Evolutionary conservation across 92 coral and sea anemone genomes (phyloP), one percentile per base, ranked within the genome.

Genomic region (Scolanthus callimorphus): DNA sequence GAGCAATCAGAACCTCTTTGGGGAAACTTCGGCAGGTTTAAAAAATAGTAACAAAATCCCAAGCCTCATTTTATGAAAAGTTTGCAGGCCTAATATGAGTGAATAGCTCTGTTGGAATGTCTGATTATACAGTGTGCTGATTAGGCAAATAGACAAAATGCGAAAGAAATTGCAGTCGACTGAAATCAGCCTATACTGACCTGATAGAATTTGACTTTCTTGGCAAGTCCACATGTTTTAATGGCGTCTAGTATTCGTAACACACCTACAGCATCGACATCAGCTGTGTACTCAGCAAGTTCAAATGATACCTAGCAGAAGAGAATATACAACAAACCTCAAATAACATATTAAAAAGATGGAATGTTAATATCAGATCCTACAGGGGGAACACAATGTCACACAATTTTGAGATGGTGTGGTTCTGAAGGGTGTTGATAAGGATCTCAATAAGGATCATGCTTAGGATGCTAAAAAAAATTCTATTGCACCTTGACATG

Each of bases 211-310:
- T 68, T 82, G 52, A 89, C 90, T 9, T 58, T 59, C 20, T 89
- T 70, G 26, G 67, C 90, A 39, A 92, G 47, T 23, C 80, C 80
- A 55, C 98, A 92, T 22, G 98, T 89, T 56, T 89, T 88, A 48
- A 92, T 67, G 9, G 98, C 98, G 71, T 92, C 98, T 27, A 92
- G 79, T 25, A 92, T 60, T 30, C 98, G 77, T 21, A 92, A 39
- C 28, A 91, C 84, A 11, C 98, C 98, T 45, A 92, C 79, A 34
- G 96, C 98, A 74, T 92, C 98, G n/a, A 92, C 98, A 60, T 92
- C 86, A 15, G 98, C 96, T 17, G 98, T 92, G 54, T 92, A 92
- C 34, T 92, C 96, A 4, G 98, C 98, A 50, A 92, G 73, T 57
- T 92, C 98, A 78, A 92, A 92, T 46, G 98, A 92, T 11, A 92